Evolutionary conservation across 2,888 invertebrate genomes (phyloP), one percentile per base, ranked within the genome.

Genomic region (Rhagophthalmus giganteus): DNA sequence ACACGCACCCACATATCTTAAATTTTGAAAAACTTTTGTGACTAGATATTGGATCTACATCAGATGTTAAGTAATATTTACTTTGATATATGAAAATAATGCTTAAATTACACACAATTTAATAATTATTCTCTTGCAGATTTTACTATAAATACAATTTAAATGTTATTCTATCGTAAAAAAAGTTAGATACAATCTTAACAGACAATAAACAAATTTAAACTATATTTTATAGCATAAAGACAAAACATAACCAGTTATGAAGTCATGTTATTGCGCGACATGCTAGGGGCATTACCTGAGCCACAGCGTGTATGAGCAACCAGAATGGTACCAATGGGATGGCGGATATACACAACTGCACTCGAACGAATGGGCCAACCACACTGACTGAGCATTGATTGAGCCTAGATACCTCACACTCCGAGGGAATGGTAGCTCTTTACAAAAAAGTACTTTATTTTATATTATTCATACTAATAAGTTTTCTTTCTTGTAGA

Each of bases 231-330:
- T n/a, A n/a, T n/a, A n/a, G n/a, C n/a, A n/a, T n/a, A n/a, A 42
- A 61, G 57, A 64, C 67, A 68, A 70, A 69, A 68, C 69, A 68
- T 68, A 70, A 66, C 65, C 58, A 68, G 62, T 54, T 55, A 54
- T 55, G 55, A 55, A 44, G 47, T 60, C 62, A 64, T 61, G 65
- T 63, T 60, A 68, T 59, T 68, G 66, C 70, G 69, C 70, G 69
- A 68, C 70, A 71, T 71, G 70, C 71, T 71, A 69, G n/a, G 67
- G 69, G 68, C 69, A 71, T 71, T 71, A 71, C 71, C 71, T 71
- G 71, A 69, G 69, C 69, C 71, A 70, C 67, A 53, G 59, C 61
- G 68, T 65, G 63, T 62, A 66, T 60, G 68, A 69, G 69, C 66
- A 66, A 71, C 69, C 66, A 67, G 66, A 65, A 69, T 64, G 65